Evolutionary conservation across 2,797 vertebrate genomes (phyloP).

Genomic region (Balearica regulorum): DNA sequence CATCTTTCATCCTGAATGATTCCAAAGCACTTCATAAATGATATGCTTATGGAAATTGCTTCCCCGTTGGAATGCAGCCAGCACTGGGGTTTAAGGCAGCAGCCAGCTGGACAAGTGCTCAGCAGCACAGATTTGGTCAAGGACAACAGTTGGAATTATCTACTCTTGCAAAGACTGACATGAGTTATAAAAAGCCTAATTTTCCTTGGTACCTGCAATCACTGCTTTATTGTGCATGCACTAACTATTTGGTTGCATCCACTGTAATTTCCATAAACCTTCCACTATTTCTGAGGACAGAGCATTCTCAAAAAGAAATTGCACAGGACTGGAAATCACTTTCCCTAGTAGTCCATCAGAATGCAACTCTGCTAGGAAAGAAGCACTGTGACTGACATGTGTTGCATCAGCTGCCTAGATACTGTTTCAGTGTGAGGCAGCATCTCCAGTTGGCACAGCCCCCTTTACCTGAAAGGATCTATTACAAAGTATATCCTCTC

Average conservation of each 20-base stretch:
- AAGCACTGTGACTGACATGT: neutral
- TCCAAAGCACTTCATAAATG: slow-evolving; percentile 31
- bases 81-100: neutral
- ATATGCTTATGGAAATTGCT: neutral
- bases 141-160: slow-evolving; percentile 20
- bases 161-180: neutral
- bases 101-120: slow-evolving; percentile 35
- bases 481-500: neutral
- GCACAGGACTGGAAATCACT: neutral
- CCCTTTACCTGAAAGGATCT: neutral
- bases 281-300: neutral
- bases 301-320: neutral
- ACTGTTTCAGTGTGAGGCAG: neutral
- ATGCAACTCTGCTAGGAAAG: neutral
- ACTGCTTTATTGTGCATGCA: neutral
- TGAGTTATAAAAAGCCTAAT: slow-evolving; percentile 14
- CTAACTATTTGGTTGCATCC: neutral
- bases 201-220: slow-evolving; percentile 16
- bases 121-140: neutral
- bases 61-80: neutral
- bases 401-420: neutral
- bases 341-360: neutral
- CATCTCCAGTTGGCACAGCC: neutral
- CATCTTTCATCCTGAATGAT: slow-evolving; percentile 38
- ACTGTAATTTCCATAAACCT: slow-evolving; percentile 8